These are phyloP conservation scores for Tupaia tana DNA, from an alignment of 2,113 vertebrate genomes.

Conservation along the genomic window DNA sequence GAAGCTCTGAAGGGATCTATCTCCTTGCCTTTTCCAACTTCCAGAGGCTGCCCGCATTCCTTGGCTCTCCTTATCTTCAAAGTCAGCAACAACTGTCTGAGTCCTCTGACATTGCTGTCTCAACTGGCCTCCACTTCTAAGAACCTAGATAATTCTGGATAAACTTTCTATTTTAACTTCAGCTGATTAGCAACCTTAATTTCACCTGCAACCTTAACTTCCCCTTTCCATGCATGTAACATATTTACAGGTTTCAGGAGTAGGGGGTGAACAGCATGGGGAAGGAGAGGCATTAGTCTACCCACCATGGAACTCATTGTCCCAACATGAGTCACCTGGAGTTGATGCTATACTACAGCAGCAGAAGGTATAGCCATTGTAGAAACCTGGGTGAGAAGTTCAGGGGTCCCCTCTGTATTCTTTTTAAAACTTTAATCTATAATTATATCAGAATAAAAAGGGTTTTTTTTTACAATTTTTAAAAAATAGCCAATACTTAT, in stretches of 20 bases:
- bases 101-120: not conserved
- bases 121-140: not conserved
- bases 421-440: not conserved
- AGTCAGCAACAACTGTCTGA: rapidly evolving
- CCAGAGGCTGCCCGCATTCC: not conserved
- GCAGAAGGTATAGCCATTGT: not conserved
- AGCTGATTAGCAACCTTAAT: not conserved
- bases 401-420: not conserved
- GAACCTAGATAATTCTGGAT: not conserved
- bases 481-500: not conserved
- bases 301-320: not conserved
- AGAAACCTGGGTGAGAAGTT: not conserved
- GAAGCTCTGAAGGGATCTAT: not conserved
- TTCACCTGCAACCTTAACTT: not conserved
- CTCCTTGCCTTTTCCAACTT: not conserved
- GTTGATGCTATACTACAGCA: not conserved
- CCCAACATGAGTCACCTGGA: not conserved
- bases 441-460: not conserved
- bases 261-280: rapidly evolving
- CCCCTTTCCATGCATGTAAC: no score
- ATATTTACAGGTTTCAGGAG: not conserved
- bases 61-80: not conserved
- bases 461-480: not conserved
- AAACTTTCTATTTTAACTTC: not conserved
- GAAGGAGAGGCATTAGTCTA: not conserved